These are phyloP conservation scores for Tautogolabrus adspersus DNA, from an alignment of 2,113 vertebrate genomes.

Conservation along the genomic window DNA sequence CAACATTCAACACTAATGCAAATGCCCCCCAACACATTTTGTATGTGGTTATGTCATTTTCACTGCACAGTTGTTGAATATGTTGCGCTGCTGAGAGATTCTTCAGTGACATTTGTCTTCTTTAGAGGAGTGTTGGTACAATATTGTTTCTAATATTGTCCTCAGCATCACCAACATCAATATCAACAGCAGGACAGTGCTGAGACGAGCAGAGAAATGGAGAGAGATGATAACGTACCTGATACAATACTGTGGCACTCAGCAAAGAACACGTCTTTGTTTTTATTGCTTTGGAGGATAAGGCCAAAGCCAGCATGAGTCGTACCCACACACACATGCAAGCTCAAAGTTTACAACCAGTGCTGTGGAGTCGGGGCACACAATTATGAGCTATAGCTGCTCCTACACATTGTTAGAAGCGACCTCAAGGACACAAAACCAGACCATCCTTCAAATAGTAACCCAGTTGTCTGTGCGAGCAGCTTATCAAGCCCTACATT, in stretches of 20 bases:
- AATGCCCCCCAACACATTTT: not conserved
- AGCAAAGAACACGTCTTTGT: constrained; percentile 39
- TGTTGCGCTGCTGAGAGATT: not conserved
- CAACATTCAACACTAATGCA: not conserved
- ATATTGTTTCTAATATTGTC: constrained; percentile 59
- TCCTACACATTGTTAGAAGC: not conserved
- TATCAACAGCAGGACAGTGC: constrained; percentile 33
- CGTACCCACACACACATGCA: not conserved
- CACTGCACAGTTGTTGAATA: not conserved
- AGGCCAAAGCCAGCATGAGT: not conserved
- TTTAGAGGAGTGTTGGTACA: constrained; percentile 37
- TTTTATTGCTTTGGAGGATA: constrained; percentile 47
- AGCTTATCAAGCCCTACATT: not conserved
- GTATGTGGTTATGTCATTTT: constrained; percentile 27
- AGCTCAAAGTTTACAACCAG: constrained; percentile 6
- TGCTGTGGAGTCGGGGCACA: not conserved
- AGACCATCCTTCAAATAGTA: not conserved
- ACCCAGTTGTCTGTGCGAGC: not conserved
- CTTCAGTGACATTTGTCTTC: constrained; percentile 45
- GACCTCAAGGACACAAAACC: not conserved
- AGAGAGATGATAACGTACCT: constrained; percentile 45
- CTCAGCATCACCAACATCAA: constrained; percentile 48
- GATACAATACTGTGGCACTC: constrained; percentile 47
- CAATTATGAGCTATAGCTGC: constrained; percentile 2
- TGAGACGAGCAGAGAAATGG: constrained; percentile 42